Percentiles rank a stretch among this genome's conserved stretches.
Evolutionary conservation across 2,797 vertebrate species (phyloP).

Genomic region (Spheniscus humboldti): DNA sequence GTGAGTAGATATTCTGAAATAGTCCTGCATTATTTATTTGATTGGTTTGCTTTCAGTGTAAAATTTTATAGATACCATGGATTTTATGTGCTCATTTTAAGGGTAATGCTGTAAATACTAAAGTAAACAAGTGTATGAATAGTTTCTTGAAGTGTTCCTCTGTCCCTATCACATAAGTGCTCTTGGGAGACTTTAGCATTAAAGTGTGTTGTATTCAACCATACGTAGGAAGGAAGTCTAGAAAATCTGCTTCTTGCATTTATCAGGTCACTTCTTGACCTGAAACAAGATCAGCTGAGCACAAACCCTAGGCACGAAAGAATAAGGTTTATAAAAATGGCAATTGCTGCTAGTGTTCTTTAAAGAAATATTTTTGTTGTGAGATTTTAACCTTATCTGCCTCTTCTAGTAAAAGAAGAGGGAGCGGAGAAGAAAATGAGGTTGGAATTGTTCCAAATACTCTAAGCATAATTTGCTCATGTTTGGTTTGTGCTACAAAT

Average conservation of each 20-base stretch:
- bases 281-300: neutral
- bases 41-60: neutral
- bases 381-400: neutral
- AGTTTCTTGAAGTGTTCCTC: neutral
- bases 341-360: neutral
- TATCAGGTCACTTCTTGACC: neutral
- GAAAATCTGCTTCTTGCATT: neutral
- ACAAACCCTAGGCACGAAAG: neutral
- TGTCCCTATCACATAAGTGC: neutral
- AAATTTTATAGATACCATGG: neutral
- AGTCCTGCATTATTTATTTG: neutral
- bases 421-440: neutral
- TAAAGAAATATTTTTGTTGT: neutral
- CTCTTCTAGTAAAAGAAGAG: neutral
- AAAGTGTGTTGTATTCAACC: neutral
- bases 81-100: neutral
- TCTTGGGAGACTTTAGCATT: neutral
- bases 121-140: neutral
- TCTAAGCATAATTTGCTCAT: slow-evolving; percentile 32
- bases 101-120: neutral
- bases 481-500: slow-evolving; percentile 13
- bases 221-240: neutral
- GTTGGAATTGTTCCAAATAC: slow-evolving; percentile 41
- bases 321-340: neutral
- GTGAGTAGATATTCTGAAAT: neutral